Percentiles rank a stretch among this genome's conserved stretches.
These are phyloP conservation scores for Cynodonichthys magdalenae DNA, from an alignment of 2,797 vertebrate genomes.

Conservation along the genomic window DNA sequence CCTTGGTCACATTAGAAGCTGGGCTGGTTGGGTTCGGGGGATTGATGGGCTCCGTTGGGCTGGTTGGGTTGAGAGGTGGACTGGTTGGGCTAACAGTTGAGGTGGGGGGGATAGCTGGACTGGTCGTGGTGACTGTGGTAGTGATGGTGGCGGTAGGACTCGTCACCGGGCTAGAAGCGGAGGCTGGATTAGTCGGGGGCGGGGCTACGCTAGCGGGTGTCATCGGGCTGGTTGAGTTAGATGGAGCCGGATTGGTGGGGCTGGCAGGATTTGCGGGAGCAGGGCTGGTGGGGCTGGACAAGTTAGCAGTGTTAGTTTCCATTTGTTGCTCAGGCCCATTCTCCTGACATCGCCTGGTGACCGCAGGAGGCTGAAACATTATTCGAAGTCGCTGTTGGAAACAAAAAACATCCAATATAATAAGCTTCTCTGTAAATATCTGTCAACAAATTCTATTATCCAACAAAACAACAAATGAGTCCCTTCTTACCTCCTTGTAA, in stretches of 20 bases:
- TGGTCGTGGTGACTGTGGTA: conserved; percentile 32
- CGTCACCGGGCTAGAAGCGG: conserved; percentile 58
- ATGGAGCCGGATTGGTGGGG: conserved; percentile 45
- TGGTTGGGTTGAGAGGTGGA: conserved; percentile 54
- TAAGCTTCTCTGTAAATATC: neutral
- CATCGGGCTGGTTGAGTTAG: conserved; percentile 55
- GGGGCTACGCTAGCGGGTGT: conserved; percentile 43
- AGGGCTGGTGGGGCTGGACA: conserved; percentile 61
- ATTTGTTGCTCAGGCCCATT: conserved; percentile 92
- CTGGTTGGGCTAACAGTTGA: conserved; percentile 68
- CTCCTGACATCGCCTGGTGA: conserved; percentile 84
- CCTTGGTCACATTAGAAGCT: conserved; percentile 86
- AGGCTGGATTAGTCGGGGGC: conserved; percentile 36
- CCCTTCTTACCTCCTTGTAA: conserved; percentile 91
- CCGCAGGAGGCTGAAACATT: conserved; percentile 91
- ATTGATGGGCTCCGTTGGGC: conserved; percentile 61
- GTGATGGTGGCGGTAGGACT: conserved; percentile 51
- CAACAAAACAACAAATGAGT: neutral
- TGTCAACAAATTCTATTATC: neutral
- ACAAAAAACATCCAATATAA: conserved; percentile 6
- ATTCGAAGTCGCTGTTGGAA: conserved; percentile 89
- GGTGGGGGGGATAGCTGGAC: conserved; percentile 45
- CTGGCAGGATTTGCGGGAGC: conserved; percentile 44
- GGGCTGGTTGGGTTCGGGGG: conserved; percentile 68
- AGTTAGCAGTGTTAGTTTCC: conserved; percentile 80